Percentiles rank a stretch among this genome's conserved stretches.
Evolutionary conservation across 2,888 invertebrate species (phyloP).

Genomic region (Antheraea yamamai): DNA sequence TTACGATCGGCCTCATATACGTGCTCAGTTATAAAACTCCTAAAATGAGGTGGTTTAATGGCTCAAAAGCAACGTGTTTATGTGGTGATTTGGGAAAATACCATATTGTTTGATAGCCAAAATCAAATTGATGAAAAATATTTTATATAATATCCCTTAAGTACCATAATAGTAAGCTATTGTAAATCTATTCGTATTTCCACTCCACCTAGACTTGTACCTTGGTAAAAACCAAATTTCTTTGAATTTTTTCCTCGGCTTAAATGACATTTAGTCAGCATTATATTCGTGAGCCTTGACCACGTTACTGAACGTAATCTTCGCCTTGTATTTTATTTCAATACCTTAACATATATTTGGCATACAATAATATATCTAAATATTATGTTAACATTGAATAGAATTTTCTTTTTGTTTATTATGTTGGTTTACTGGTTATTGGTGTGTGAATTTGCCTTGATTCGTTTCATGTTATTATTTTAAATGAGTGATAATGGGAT

Average conservation of each 20-base stretch:
- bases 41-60: not conserved
- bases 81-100: too few species aligned
- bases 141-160: too few species aligned
- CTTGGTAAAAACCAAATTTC: too few species aligned
- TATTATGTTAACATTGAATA: slow-evolving; percentile 11
- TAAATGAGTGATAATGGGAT: slow-evolving; percentile 25
- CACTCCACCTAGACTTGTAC: too few species aligned
- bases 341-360: not conserved
- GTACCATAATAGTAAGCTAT: too few species aligned
- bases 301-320: slow-evolving; percentile 8
- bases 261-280: not conserved
- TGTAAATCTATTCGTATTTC: too few species aligned
- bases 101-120: too few species aligned
- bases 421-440: slow-evolving; percentile 4
- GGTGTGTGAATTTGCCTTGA: slow-evolving; percentile 26
- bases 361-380: not conserved
- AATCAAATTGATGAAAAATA: too few species aligned
- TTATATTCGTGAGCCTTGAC: not conserved
- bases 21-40: not conserved
- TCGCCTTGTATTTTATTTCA: slow-evolving; percentile 1
- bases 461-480: slow-evolving; percentile 24
- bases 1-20: too few species aligned
- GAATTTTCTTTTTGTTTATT: slow-evolving; percentile 13
- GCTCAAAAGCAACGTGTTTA: too few species aligned
- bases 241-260: not conserved